Evolutionary conservation across 2,113 vertebrate genomes (phyloP), one percentile per base, ranked within the genome.

Genomic region (Miniopterus natalensis): DNA sequence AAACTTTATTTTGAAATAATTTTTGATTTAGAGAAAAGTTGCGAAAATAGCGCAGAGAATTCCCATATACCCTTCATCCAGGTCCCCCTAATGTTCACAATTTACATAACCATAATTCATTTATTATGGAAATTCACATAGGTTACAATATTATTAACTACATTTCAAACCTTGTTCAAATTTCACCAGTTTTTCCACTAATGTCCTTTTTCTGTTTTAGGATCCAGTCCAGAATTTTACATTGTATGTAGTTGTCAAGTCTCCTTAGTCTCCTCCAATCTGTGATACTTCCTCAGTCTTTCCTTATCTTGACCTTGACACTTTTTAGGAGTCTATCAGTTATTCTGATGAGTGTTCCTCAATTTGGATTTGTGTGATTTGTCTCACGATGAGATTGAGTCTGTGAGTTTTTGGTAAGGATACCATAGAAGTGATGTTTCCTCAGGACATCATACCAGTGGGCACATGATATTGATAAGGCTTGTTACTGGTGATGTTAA

Each of bases 81-180:
- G 45, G 45, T 78, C 84, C 21, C 59, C 20, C 61, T 59, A 57
- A 55, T 55, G 15, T 65, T 55, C 79, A 66, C 47, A 47, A 66
- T 79, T 73, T 59, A 86, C 20, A 49, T 57, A 87, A 63, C 14
- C 36, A 10, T 51, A 25, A 66, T 77, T 74, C 36, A 57, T 15
- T 42, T 88, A 77, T 89, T 61, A 74, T 94, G 65, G 59, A 97
- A 74, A 90, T 83, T 84, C 84, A 68, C 23, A 12, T 51, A 36
- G 57, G 49, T 84, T 74, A 84, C 42, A 81, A 6, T 84, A n/a
- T 17, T 23, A 49, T 83, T 86, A 63, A 85, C 15, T 14, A 59
- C 57, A 87, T 70, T 68, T 90, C 3, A 87, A 42, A 40, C 51
- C 42, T 31, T 29, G 23, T 55, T 86, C 13, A 12, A 81, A 68